Evolutionary conservation across 2,888 invertebrate genomes (phyloP), one percentile per base, ranked within the genome.

Genomic region (Pristionchus mayeri): DNA sequence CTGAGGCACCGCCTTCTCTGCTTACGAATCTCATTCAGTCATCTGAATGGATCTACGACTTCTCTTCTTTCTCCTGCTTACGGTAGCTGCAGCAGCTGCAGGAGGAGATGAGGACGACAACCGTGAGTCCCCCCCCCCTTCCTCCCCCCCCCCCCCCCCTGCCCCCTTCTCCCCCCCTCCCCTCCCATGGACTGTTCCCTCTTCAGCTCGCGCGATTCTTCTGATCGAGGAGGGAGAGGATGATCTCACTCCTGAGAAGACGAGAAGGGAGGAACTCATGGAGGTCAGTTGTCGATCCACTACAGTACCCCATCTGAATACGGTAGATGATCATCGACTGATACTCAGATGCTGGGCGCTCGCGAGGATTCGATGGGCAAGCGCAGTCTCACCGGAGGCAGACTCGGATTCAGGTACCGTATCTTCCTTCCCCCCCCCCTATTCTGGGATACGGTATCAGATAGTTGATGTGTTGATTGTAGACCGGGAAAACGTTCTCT

Each of bases 401-500:
- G 78, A 78, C 24, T 52, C 48, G 34, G 48, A 44, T 82, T 82
- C 85, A 85, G 85, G 85, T 85, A 71, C 37, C 11, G 24, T 80
- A 40, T 11, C 40, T n/a, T 34, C 9, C n/a, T n/a, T n/a, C n/a
- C n/a, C n/a, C n/a, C n/a, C n/a, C n/a, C n/a, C n/a, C n/a, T n/a
- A n/a, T n/a, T n/a, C n/a, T n/a, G 40, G 54, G 16, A 21, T 54
- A 52, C 54, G 54, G 57, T 57, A 37, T 27, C 27, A 11, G 11
- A 57, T 57, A 4, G 24, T 11, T 75, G 44, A 44, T 18, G 4
- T 52, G 18, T 3, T 82, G 37, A 27, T 82, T 82, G 1, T 44
- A 63, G 82, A 44, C 82, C 84, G 85, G 86, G 87, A 2, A 87
- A 87, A 54, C 84, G 87, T 30, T 85, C 85, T 34, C 50, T 86